phyloP scores from a whole-genome alignment of 2,888 invertebrate species.

The Amblyteles armatorius region DNA sequence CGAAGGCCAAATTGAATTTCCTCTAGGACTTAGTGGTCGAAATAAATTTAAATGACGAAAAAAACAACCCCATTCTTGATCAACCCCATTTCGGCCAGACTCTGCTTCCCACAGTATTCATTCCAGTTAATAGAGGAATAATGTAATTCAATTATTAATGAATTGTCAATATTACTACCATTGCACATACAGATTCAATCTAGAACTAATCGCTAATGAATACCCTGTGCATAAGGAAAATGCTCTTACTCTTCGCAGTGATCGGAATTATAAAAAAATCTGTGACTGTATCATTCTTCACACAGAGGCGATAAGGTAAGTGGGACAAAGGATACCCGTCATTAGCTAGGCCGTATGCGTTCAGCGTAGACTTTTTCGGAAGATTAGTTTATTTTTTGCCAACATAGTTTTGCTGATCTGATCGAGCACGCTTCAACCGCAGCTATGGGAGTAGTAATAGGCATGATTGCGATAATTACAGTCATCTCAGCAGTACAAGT shows the following conservation, averaged over 20 bases:
- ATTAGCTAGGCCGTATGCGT: background rate
- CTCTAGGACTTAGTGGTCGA: too few species aligned
- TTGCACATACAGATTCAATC: background rate
- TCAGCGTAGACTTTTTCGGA: background rate
- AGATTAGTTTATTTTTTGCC: background rate
- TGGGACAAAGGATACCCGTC: background rate
- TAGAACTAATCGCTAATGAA: background rate
- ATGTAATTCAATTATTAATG: too few species aligned
- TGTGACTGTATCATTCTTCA: slow-evolving; percentile 7
- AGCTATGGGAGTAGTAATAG: background rate
- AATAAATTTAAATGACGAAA: too few species aligned
- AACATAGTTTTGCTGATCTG: background rate
- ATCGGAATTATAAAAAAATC: background rate
- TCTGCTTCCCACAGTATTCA: too few species aligned
- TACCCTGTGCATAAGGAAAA: background rate
- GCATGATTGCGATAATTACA: background rate
- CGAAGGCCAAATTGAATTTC: too few species aligned
- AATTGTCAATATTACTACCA: background rate
- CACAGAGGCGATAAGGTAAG: background rate
- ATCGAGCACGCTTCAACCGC: background rate
- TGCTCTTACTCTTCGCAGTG: background rate
- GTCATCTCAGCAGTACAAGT: background rate
- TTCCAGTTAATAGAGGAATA: too few species aligned
- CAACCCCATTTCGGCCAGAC: too few species aligned
- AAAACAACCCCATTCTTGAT: too few species aligned